A percentile compares a stretch with the other conserved stretches of the same genome.
These are phyloP conservation scores for Peromyscus attwateri DNA, from an alignment of 2,797 vertebrate species.

Conservation along the genomic window DNA sequence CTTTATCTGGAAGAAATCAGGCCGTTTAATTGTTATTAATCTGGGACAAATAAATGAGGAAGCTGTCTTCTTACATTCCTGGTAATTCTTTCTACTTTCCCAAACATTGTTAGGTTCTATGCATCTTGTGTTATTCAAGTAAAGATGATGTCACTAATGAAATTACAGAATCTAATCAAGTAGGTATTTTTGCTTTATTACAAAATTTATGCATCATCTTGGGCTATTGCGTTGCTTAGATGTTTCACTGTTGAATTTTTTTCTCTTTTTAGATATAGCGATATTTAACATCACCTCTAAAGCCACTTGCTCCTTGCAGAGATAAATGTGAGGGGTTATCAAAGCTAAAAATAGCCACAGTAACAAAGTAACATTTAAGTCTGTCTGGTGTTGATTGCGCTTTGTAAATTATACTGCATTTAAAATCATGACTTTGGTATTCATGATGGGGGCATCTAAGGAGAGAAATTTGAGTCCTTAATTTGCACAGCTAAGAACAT, in stretches of 20 bases:
- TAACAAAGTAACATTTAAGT: constrained; percentile 80
- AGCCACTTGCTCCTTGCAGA: constrained; percentile 86
- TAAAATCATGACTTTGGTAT: constrained; percentile 50
- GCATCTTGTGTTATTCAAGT: constrained; percentile 81
- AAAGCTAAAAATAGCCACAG: constrained; percentile 80
- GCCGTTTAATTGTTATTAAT: constrained; percentile 79
- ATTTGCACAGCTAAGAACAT: neutral
- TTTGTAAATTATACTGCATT: constrained; percentile 68
- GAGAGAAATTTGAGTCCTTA: constrained; percentile 47
- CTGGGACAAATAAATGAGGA: constrained; percentile 74
- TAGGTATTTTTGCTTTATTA: constrained; percentile 85
- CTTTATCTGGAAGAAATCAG: constrained; percentile 63
- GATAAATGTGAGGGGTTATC: constrained; percentile 84
- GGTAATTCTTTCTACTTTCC: constrained; percentile 79
- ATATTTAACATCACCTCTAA: constrained; percentile 83
- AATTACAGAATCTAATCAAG: constrained; percentile 86
- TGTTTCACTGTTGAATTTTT: constrained; percentile 85
- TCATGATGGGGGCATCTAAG: constrained; percentile 36
- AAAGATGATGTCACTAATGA: constrained; percentile 87
- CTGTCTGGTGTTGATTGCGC: constrained; percentile 69
- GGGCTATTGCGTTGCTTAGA: constrained; percentile 72
- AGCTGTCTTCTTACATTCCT: constrained; percentile 72
- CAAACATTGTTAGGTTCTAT: constrained; percentile 78
- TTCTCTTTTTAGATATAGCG: constrained; percentile 81
- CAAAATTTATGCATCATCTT: constrained; percentile 74